Percentiles rank a stretch among this genome's conserved stretches.
Conservation (phyloP, 2,113 vertebrate genomes). For the Vidua macroura region DNA sequence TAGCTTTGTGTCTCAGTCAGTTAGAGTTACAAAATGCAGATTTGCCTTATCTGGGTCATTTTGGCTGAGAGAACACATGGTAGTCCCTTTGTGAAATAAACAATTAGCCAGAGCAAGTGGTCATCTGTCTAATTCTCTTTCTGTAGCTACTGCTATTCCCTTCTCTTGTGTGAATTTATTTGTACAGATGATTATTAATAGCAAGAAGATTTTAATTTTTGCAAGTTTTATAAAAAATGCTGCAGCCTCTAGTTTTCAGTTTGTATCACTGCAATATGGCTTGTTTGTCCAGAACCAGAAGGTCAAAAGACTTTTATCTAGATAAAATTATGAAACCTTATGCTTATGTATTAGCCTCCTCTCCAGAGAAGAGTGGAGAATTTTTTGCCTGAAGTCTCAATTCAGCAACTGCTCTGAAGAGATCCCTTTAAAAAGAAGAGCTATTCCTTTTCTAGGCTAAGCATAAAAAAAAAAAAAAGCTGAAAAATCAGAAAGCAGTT, state of each 20-base stretch:
- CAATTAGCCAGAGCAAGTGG: neutral
- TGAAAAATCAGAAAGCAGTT: neutral
- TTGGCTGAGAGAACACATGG: slow-evolving; percentile 29
- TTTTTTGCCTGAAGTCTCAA: neutral
- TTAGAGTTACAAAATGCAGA: slow-evolving; percentile 23
- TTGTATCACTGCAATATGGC: neutral
- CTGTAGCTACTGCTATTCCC: neutral
- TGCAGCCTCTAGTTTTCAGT: neutral
- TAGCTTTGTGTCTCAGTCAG: slow-evolving; percentile 7
- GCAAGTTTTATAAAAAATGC: neutral
- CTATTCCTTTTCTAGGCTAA: neutral
- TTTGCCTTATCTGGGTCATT: slow-evolving; percentile 36
- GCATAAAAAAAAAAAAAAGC: neutral
- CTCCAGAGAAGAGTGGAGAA: neutral
- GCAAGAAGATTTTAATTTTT: neutral
- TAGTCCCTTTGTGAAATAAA: slow-evolving; percentile 36
- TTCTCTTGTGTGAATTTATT: neutral
- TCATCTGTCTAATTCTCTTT: neutral
- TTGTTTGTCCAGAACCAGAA: neutral
- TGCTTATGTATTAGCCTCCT: neutral
- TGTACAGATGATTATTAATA: neutral
- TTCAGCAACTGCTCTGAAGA: neutral
- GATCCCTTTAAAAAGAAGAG: neutral
- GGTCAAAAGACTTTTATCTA: neutral
- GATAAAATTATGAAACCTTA: neutral